Evolutionary conservation across 2,797 vertebrate species (phyloP), one percentile per base, ranked within the genome.

Genomic region (Acrossocheilus fasciatus): DNA sequence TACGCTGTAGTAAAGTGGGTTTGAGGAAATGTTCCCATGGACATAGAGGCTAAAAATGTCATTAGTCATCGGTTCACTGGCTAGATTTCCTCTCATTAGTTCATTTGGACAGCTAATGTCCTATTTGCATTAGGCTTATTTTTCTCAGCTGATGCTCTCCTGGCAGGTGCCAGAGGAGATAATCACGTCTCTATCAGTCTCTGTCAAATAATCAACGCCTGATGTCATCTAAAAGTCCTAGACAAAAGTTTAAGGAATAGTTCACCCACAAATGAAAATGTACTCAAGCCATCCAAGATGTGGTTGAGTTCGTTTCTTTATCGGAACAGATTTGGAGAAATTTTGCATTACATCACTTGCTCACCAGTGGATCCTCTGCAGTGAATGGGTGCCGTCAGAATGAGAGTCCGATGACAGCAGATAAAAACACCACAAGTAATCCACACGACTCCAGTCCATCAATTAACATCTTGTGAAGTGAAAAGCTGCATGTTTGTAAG

Each of bases 11-110:
- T 73, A 52, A 78, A 62, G 18, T 59, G 39, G 41, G 77, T 80
- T 64, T 34, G 45, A 88, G 34, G 36, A 83, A 80, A 59, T 36
- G 45, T 45, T 75, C 34, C 20, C 41, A 52, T 59, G 54, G 59
- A 52, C 70, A 30, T 41, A 36, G 68, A 86, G 34, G 69, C 78
- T 74, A 74, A 81, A 86, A 86, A 64, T 86, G 74, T 81, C 84
- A 86, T 86, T 86, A 86, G 84, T 66, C 45, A n/a, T 66, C 54
- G 69, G 41, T 86, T 86, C 69, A 62, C 77, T 81, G 69, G 69
- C 78, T 86, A 66, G 69, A 81, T 74, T 86, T 86, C 84, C 78
- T 66, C 84, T 81, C 68, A 81, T 86, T 81, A 66, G 78, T 45
- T 86, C 69, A 50, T 81, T 81, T 73, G 43, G 69, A 86, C 41